Base-by-base conservation (phyloP, 1,140 invertebrate genomes). In the Cherax quadricarinatus region DNA sequence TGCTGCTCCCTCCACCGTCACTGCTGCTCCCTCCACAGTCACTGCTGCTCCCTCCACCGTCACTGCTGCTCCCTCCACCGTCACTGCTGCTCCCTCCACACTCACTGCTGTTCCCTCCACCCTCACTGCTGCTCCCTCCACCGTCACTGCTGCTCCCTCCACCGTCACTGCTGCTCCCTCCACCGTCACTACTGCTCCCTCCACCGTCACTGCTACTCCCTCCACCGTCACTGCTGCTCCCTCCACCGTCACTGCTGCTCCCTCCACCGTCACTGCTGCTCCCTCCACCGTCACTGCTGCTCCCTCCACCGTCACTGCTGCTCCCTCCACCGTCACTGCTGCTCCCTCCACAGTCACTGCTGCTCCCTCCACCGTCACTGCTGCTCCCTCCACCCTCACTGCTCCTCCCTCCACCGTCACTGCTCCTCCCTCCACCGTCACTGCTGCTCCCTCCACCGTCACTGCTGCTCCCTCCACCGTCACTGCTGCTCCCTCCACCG, bases 121-220 rank as follows among this genome's bases (percentile, higher is more conserved):
- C 81, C 51, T 83, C 81, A 48, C 51, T 83, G 41, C 51, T 53
- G 24, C 81, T 83, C 48, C 16, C 81, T 4, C 66, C 82, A 6
- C 82, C 24, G 49, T 60, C 82, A 49, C 81, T 57, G 30, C 51
- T 48, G 41, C 81, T 83, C 81, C 53, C 81, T 83, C 81, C 30
- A 41, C 30, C 30, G 0, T 41, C 30, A 41, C 30, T 41, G 30
- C 30, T 41, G 30, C 30, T 41, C 30, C 30, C 30, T 41, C 30
- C 30, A 41, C 30, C 30, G 0, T 41, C 30, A 41, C 30, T 41
- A 2, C 30, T 41, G 30, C 30, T 41, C 30, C 30, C 30, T 41
- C 30, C 30, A 41, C 30, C 30, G 0, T 41, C 30, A 41, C 30
- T 41, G 30, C 30, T 41, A 2, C 30, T 41, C 30, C 30, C 30